These are phyloP conservation scores for Drosophila barbarae DNA, from an alignment of 2,888 invertebrate species.

Conservation along the genomic window DNA sequence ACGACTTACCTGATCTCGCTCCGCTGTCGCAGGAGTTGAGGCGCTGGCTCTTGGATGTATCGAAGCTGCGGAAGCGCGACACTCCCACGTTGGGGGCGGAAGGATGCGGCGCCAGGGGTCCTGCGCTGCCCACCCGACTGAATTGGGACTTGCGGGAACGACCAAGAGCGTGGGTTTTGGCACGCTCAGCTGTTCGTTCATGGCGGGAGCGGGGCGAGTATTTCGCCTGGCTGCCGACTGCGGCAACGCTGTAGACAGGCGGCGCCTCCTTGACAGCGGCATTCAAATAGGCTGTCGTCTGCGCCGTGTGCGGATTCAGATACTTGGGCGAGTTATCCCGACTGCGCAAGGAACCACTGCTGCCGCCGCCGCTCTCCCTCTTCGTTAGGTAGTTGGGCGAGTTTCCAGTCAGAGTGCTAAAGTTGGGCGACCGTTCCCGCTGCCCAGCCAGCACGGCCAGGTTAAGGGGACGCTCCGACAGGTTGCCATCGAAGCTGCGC, in stretches of 20 bases:
- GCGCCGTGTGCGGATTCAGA: constrained; percentile 67
- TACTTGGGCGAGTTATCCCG: constrained; percentile 79
- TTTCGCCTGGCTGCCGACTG: constrained; percentile 43
- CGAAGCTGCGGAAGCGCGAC: constrained; percentile 84
- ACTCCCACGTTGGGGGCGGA: constrained; percentile 77
- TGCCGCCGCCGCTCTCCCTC: constrained; percentile 72
- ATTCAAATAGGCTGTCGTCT: constrained; percentile 76
- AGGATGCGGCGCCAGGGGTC: constrained; percentile 25
- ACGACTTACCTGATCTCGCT: constrained; percentile 78
- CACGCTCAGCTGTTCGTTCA: constrained; percentile 74
- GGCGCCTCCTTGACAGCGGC: constrained; percentile 77
- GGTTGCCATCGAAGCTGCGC: constrained; percentile 79
- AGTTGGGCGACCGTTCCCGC: constrained; percentile 77
- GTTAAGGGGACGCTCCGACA: constrained; percentile 69
- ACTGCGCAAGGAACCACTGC: constrained; percentile 70
- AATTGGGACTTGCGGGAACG: constrained; percentile 82
- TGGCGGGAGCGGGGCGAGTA: constrained; percentile 69
- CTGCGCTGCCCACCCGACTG: constrained; percentile 64
- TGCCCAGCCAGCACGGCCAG: constrained; percentile 57
- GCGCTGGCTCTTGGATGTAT: constrained; percentile 81
- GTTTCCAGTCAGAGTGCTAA: constrained; percentile 78
- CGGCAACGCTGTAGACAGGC: constrained; percentile 70
- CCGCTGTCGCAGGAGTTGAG: constrained; percentile 81
- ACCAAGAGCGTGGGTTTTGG: constrained; percentile 75
- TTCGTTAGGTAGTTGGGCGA: constrained; percentile 79